Evolutionary conservation across 2,797 vertebrate genomes (phyloP).

Genomic region (Nyctibius grandis): DNA sequence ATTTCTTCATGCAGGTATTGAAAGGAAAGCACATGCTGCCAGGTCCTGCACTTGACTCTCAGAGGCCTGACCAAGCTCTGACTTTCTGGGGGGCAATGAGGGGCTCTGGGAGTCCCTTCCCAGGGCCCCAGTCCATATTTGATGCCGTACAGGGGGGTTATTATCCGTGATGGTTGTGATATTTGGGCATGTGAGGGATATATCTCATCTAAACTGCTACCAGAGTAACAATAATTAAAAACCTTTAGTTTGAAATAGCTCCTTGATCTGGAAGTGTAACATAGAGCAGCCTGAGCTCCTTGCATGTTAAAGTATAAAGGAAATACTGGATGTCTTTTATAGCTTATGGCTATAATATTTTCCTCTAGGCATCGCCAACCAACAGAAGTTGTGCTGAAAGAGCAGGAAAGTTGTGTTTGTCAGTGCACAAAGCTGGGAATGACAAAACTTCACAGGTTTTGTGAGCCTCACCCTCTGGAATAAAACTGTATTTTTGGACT

Average conservation of each 20-base stretch:
- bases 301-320: background rate
- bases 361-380: background rate
- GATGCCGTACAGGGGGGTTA: accelerated
- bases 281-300: background rate
- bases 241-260: background rate
- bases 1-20: background rate
- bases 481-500: background rate
- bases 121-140: background rate
- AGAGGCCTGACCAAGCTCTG: background rate
- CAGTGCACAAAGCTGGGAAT: background rate
- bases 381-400: background rate
- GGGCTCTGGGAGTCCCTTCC: background rate
- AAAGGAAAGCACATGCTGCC: background rate
- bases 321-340: background rate
- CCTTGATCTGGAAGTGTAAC: background rate
- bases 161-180: background rate
- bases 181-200: background rate
- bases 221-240: background rate
- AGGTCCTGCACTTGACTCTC: background rate
- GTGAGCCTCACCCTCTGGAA: background rate
- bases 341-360: background rate
- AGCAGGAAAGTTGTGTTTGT: background rate
- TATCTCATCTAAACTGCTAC: background rate
- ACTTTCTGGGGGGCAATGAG: accelerated
- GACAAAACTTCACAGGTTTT: background rate